Evolutionary conservation across 2,888 invertebrate genomes (phyloP), one percentile per base, ranked within the genome.

Genomic region (Zele albiditarsus): DNA sequence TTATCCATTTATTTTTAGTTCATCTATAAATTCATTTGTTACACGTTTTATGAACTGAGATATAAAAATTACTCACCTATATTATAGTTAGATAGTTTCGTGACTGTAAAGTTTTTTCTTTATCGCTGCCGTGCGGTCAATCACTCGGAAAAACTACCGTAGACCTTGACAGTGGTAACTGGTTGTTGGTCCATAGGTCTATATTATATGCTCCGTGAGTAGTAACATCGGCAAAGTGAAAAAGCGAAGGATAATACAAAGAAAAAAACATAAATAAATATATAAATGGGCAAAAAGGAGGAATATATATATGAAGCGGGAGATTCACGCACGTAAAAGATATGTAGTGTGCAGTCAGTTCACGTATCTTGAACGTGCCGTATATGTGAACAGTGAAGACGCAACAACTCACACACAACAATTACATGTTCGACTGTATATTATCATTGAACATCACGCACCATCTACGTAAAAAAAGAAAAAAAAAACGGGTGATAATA

Each of bases 111-210:
- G 28, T 27, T 60, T 60, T 25, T 27, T 53, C 53, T 53, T 53
- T 23, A 53, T 53, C 53, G 20, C 3, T 20, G 53, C 20, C 53
- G 1, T 60, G 60, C 28, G 28, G 60, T 60, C 60, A 60, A 60
- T 60, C 60, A 60, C 25, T 27, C 25, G 60, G 60, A 60, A 60
- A 60, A 60, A 60, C 60, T 25, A 60, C 28, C 60, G 60, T 31
- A 63, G 74, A 76, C 79, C 79, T 75, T 78, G 79, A 72, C 79
- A 79, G 67, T 79, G 79, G 76, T 72, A 74, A 72, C 75, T 74
- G 67, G 62, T 75, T 60, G 28, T 60, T 28, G 60, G 60, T 60
- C 60, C 60, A 60, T 27, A 16, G n/a, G 60, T 60, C 28, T 60
- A 60, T 6, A 28, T 60, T 60, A 28, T 23, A 20, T 20, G n/a